A percentile compares a stretch with the other conserved stretches of the same genome.
Conservation (phyloP, 2,888 invertebrate genomes). For the Meteorus cinctellus region DNA sequence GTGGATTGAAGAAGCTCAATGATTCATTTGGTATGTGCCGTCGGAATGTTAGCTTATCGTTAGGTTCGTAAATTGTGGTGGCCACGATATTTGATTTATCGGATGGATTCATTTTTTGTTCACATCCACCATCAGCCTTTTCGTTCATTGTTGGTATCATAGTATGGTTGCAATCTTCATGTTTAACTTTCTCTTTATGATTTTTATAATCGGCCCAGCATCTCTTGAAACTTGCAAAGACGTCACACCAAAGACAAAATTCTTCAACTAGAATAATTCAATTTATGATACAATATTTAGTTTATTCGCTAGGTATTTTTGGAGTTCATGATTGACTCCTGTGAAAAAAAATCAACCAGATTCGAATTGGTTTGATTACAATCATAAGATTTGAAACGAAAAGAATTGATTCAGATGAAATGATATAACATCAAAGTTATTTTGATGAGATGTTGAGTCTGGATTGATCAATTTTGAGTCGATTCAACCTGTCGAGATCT, state of each 20-base stretch:
- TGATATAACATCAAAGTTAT: too few relatives aligned
- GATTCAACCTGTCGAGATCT: too few relatives aligned
- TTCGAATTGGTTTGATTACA: too few relatives aligned
- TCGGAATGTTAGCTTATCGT: neutral
- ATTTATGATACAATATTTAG: slow-evolving; percentile 8
- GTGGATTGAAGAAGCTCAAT: neutral
- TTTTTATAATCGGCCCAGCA: slow-evolving; percentile 59
- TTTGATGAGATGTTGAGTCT: too few relatives aligned
- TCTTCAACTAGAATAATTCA: slow-evolving; percentile 58
- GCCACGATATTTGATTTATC: slow-evolving; percentile 27
- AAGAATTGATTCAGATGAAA: too few relatives aligned
- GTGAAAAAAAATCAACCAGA: too few relatives aligned
- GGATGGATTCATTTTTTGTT: neutral
- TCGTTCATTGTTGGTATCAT: neutral
- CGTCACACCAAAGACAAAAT: slow-evolving; percentile 61
- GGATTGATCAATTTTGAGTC: too few relatives aligned
- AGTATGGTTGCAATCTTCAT: neutral
- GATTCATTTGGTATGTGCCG: slow-evolving; percentile 4
- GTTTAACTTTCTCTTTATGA: slow-evolving; percentile 27
- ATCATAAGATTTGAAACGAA: too few relatives aligned
- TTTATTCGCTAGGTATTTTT: too few relatives aligned
- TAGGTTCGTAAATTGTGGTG: slow-evolving; percentile 10
- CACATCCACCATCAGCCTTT: neutral
- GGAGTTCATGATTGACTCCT: too few relatives aligned
- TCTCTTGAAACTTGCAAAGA: slow-evolving; percentile 55